Conservation (phyloP, 2,888 invertebrate genomes). For the Hermaeophaga mercurialis region DNA sequence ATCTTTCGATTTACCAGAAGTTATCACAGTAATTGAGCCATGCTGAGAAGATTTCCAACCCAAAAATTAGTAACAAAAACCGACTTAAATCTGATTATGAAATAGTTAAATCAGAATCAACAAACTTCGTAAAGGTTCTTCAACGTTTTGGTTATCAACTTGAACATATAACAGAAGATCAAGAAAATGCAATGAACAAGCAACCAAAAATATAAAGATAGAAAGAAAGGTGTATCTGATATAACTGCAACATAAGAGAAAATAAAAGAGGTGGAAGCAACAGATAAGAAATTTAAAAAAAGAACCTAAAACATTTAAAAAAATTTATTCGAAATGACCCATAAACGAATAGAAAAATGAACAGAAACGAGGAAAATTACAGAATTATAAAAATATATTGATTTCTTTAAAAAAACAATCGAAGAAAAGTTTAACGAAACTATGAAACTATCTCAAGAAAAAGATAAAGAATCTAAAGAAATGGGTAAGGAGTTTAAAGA, state of each 20-base stretch:
- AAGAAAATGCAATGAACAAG: conserved; percentile 4
- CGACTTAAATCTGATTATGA: background rate
- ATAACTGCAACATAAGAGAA: conserved; percentile 4
- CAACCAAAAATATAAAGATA: conserved; percentile 27
- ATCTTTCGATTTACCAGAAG: conserved; percentile 13
- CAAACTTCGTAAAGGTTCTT: conserved; percentile 39
- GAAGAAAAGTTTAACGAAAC: conserved; percentile 43
- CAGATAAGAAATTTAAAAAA: conserved; percentile 9
- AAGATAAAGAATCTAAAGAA: too few species aligned
- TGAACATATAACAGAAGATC: conserved; percentile 36
- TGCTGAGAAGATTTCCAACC: background rate
- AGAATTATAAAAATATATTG: conserved; percentile 15
- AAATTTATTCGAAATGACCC: conserved; percentile 13
- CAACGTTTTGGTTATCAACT: conserved; percentile 41
- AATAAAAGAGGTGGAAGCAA: background rate
- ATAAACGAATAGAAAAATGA: background rate
- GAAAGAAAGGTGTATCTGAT: conserved; percentile 19
- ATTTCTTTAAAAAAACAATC: conserved; percentile 43
- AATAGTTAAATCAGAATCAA: conserved; percentile 15
- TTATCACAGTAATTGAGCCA: conserved; percentile 7
- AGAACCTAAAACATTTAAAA: conserved; percentile 14
- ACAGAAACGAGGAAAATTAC: conserved; percentile 36
- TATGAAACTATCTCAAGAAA: conserved; percentile 35
- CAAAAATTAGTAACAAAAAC: background rate
- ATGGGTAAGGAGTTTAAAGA: conserved; percentile 33